Evolutionary conservation across 2,888 invertebrate genomes (phyloP).

Genomic region (Andrena bucephala): DNA sequence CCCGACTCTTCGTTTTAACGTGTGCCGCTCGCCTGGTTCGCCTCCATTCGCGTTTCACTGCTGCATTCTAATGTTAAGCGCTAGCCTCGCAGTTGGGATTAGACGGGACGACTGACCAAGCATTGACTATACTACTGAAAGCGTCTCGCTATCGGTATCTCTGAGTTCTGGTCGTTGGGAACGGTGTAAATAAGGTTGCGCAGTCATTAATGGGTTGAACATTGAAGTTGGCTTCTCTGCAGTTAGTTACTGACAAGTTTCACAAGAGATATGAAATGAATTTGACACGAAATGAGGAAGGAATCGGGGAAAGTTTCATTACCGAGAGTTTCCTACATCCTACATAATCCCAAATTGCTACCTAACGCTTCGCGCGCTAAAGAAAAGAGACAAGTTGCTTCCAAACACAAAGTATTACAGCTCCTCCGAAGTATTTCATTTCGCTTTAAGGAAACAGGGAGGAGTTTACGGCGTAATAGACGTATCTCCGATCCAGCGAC

Average conservation of each 20-base stretch:
- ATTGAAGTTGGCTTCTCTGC: neutral
- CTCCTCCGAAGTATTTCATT: conserved; percentile 4
- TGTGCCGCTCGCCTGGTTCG: neutral
- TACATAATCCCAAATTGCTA: neutral
- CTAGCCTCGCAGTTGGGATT: neutral
- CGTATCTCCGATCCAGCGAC: conserved; percentile 6
- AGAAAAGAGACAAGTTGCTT: neutral
- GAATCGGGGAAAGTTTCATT: neutral
- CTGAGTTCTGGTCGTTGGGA: neutral
- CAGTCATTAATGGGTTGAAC: neutral
- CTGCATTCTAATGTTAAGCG: neutral
- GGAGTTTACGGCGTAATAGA: conserved; percentile 28
- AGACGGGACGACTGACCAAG: neutral
- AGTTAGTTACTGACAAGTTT: neutral
- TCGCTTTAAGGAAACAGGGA: conserved; percentile 16
- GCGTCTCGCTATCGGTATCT: neutral
- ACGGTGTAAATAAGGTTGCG: neutral
- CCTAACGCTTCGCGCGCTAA: neutral
- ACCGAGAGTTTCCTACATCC: neutral
- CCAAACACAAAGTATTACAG: neutral
- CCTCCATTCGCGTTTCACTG: neutral
- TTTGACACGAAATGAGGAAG: too few relatives aligned
- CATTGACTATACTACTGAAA: neutral
- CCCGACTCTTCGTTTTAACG: conserved; percentile 19
- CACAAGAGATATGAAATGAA: neutral